Evolutionary conservation across 2,888 invertebrate genomes (phyloP).

Genomic region (Deilephila elpenor): DNA sequence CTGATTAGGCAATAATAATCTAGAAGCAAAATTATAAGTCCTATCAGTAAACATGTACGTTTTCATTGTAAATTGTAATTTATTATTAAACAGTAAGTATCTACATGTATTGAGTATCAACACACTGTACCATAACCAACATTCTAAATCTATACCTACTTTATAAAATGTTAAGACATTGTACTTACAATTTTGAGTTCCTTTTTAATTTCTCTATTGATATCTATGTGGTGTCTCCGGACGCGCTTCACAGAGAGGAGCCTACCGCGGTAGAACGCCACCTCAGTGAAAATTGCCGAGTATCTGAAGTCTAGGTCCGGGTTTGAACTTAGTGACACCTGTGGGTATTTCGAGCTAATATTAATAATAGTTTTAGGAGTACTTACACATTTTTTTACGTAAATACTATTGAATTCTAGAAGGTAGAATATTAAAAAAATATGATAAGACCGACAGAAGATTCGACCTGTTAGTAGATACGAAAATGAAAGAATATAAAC

Average conservation of each 20-base stretch:
- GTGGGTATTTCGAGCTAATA: not conserved
- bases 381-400: too few species aligned
- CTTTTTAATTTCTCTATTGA: slow-evolving; percentile 95
- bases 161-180: too few species aligned
- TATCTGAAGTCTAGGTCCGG: slow-evolving; percentile 95
- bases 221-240: slow-evolving; percentile 93
- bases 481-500: too few species aligned
- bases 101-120: not conserved
- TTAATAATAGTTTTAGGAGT: not conserved
- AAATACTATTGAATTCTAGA: too few species aligned
- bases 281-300: slow-evolving; percentile 95
- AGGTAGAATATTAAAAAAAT: too few species aligned
- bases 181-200: slow-evolving; percentile 94
- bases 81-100: not conserved
- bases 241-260: slow-evolving; percentile 95
- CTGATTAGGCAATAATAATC: not conserved
- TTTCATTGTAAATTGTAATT: not conserved
- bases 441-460: too few species aligned
- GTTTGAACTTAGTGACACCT: slow-evolving; percentile 94
- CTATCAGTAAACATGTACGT: not conserved
- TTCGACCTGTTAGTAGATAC: too few species aligned
- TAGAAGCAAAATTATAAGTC: not conserved
- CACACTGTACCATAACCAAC: too few species aligned
- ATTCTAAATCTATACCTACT: too few species aligned
- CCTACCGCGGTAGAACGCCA: slow-evolving; percentile 94